Percentiles rank a stretch among this genome's conserved stretches.
Evolutionary conservation across 2,113 vertebrate species (phyloP).

Genomic region (Agelaius phoeniceus): DNA sequence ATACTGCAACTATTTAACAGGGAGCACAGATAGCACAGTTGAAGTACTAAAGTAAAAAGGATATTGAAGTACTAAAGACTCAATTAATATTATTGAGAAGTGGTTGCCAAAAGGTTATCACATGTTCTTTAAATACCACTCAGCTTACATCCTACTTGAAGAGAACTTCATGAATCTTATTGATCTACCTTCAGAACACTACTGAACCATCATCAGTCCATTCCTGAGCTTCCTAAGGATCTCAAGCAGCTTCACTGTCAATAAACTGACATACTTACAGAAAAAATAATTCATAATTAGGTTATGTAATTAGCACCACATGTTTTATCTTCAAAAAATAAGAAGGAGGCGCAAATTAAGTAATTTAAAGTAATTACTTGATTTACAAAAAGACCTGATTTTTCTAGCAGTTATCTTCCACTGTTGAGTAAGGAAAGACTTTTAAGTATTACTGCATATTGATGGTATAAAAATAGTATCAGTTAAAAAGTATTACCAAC

Average conservation of each 20-base stretch:
- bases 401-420: background rate
- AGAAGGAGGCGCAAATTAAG: background rate
- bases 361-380: background rate
- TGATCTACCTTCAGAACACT: background rate
- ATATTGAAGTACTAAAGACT: background rate
- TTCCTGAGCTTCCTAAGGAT: background rate
- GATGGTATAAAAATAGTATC: background rate
- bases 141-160: background rate
- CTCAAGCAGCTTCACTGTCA: background rate
- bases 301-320: background rate
- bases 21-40: background rate
- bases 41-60: background rate
- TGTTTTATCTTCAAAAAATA: background rate
- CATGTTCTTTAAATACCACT: background rate
- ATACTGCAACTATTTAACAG: background rate
- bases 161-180: background rate
- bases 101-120: background rate
- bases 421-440: background rate
- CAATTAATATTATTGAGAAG: background rate
- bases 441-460: background rate
- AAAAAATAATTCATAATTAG: background rate
- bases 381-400: background rate
- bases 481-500: background rate
- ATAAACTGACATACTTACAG: background rate
- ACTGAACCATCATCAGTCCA: background rate